phyloP scores from a whole-genome alignment of 2,797 vertebrate species.

The Chrosomus eos region DNA sequence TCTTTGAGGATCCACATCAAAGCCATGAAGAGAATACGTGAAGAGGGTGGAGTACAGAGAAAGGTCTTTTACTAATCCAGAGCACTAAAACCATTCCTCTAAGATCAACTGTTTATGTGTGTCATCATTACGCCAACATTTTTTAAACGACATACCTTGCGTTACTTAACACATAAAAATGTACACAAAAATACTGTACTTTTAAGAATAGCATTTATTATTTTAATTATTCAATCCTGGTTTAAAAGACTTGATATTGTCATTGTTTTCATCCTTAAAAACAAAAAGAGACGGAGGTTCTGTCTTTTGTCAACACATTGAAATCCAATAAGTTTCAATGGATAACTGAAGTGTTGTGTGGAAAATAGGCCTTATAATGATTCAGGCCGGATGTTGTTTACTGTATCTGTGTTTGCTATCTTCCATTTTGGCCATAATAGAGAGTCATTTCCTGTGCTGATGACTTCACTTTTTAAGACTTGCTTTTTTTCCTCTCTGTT shows the following conservation, averaged over 20 bases:
- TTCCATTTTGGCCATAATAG: constrained; percentile 12
- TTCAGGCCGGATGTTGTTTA: constrained; percentile 13
- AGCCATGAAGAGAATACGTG: constrained; percentile 54
- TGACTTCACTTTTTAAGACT: constrained; percentile 40
- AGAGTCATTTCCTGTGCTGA: constrained; percentile 41
- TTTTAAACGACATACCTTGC: not conserved
- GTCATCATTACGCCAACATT: not conserved
- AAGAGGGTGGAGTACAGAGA: constrained; percentile 52
- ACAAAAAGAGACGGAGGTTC: not conserved
- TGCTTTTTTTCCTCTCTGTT: constrained; percentile 29
- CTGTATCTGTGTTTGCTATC: constrained; percentile 9
- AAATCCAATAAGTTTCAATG: not conserved
- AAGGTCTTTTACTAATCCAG: not conserved
- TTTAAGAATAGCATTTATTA: not conserved
- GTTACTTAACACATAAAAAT: not conserved
- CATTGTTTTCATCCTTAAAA: not conserved
- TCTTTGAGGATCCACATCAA: constrained; percentile 75
- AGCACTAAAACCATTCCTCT: not conserved
- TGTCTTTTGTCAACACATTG: constrained; percentile 2
- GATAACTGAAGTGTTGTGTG: constrained; percentile 15
- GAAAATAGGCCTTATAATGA: constrained; percentile 14
- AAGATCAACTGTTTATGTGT: not conserved
- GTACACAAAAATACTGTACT: not conserved
- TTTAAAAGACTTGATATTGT: not conserved
- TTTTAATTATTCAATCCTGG: not conserved